Evolutionary conservation across 2,888 invertebrate genomes (phyloP).

Genomic region (Marasmarcha lunaedactyla): DNA sequence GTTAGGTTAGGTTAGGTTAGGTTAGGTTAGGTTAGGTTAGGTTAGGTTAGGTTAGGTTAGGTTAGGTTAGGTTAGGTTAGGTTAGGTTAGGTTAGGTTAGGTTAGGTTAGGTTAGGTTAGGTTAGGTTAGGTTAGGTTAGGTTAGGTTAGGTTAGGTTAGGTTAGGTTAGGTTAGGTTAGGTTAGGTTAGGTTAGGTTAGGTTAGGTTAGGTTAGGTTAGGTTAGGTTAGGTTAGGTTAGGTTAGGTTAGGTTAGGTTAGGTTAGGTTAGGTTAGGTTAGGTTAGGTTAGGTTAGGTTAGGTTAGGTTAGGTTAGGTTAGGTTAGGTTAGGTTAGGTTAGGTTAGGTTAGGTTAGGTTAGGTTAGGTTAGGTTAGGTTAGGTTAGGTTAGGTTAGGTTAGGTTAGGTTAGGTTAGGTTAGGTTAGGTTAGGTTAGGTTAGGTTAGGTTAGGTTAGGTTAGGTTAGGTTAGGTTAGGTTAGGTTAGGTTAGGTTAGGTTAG

Average conservation of each 20-base stretch:
- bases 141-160: constrained; percentile 11
- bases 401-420: constrained; percentile 11
- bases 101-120: constrained; percentile 13
- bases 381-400: constrained; percentile 13
- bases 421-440: constrained; percentile 11
- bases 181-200: constrained; percentile 6
- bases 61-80: constrained; percentile 13
- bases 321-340: constrained; percentile 7
- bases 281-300: constrained; percentile 14
- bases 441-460: constrained; percentile 13
- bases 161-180: constrained; percentile 10
- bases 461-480: constrained; percentile 16
- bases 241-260: constrained; percentile 15
- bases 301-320: constrained; percentile 11
- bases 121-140: constrained; percentile 7
- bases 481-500: constrained; percentile 15
- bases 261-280: constrained; percentile 15
- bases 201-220: constrained; percentile 14
- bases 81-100: constrained; percentile 13
- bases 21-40: constrained; percentile 6
- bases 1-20: constrained; percentile 5
- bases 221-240: constrained; percentile 15
- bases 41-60: constrained; percentile 10
- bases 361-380: constrained; percentile 13
- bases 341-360: constrained; percentile 9